Evolutionary conservation across 2,888 invertebrate species (phyloP), one percentile per base, ranked within the genome.

Genomic region (Hoplodrina ambigua): DNA sequence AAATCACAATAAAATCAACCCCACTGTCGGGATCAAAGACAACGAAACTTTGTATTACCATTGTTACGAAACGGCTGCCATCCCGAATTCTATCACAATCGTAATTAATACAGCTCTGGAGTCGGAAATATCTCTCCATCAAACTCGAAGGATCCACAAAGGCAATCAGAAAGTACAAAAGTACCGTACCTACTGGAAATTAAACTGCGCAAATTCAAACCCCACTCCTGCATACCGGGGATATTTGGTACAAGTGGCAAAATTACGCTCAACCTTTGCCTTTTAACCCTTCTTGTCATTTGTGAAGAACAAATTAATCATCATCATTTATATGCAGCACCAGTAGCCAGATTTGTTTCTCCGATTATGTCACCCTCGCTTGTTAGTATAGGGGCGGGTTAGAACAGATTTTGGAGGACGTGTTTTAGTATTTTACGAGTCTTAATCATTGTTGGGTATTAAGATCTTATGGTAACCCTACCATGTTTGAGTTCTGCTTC

Each of bases 211-310:
- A 90, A 92, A 90, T 92, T 88, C 86, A 85, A 85, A 85, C 85
- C 83, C 83, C 59, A 71, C 81, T 83, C 78, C 69, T 86, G 90
- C 90, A 93, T 94, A 88, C 91, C 90, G 87, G 86, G 87, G 86
- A 94, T 94, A 92, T 91, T 88, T 85, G 78, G 90, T 88, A 90
- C 93, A 93, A 94, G 94, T 93, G 92, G 88, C 92, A 86, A 87
- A 90, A 93, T 93, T 91, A 90, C 90, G 86, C 78, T 78, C 82
- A 70, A 87, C 91, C 94, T 92, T 88, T 90, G 91, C 88, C 91
- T 90, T 93, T 94, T 94, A 95, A 95, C 95, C 96, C 95, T 96
- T 95, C 95, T 92, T 94, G 95, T 95, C 95, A 95, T 95, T 95
- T 91, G 91, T 90, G 93, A 92, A 91, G 94, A 94, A 94, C 95